Evolutionary conservation across 2,113 vertebrate species (phyloP), one percentile per base, ranked within the genome.

Genomic region (Eolophus roseicapilla): DNA sequence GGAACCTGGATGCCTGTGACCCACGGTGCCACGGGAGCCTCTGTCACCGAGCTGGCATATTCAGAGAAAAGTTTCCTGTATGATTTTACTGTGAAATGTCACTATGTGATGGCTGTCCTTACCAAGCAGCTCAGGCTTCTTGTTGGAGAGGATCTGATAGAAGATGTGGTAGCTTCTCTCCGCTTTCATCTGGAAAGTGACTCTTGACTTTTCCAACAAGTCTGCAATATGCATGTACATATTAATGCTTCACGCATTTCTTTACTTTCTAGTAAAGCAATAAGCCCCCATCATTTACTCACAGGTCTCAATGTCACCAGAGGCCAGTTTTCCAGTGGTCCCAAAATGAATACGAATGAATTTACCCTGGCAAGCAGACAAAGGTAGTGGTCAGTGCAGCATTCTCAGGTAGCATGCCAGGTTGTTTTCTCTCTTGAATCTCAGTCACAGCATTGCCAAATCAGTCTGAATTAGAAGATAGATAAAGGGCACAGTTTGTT

Each of bases 121-220:
- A 99, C 99, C 99, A 52, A 99, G 97, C 67, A 99, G 97, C 81
- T 99, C 99, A 5, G 99, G 98, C 96, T 98, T 99, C 97, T 95
- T 98, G 44, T 98, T 99, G 55, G 99, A 99, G 76, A 99, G 97
- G 91, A 99, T 99, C 97, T 99, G 99, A 91, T 99, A 99, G 97
- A 99, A 99, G 96, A 99, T 99, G 91, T 99, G 99, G 59, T 99
- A 99, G 91, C 99, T 99, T 88, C 99, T 98, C 96, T 99, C 99
- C 96, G 98, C 98, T 95, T 98, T 99, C 41, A 99, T 98, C 97
- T 99, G 99, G 92, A 97, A 99, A 39, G 98, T 99, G 49, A 99
- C 99, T 91, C 99, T 98, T 18, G 99, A 99, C 84, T 99, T 99
- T 83, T 99, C 99, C 92, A 99, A 95, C 88, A 99, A 98, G 97